phyloP scores from a whole-genome alignment of 2,888 invertebrate species.

The Hemistola chrysoprasaria region DNA sequence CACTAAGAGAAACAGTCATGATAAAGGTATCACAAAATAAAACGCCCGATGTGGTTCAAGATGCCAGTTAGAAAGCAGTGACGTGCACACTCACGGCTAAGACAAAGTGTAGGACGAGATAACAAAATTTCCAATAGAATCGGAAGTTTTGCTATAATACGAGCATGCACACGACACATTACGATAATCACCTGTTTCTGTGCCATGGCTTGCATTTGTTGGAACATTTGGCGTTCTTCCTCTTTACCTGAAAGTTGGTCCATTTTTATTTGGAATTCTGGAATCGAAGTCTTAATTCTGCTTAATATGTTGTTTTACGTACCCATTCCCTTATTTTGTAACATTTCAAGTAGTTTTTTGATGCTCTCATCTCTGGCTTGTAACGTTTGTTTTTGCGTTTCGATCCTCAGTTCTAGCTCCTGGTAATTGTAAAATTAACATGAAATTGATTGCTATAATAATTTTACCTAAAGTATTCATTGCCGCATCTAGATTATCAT shows the following conservation, averaged over 20 bases:
- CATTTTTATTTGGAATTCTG: conserved; percentile 5
- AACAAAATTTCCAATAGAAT: conserved; percentile 52
- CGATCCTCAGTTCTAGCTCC: conserved; percentile 97
- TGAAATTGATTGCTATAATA: neutral
- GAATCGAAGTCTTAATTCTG: conserved; percentile 62
- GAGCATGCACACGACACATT: conserved; percentile 43
- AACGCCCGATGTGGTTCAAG: conserved; percentile 76
- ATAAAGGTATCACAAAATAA: conserved; percentile 82
- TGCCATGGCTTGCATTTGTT: conserved; percentile 98
- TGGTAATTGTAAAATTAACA: conserved; percentile 59
- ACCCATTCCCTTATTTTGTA: conserved; percentile 98
- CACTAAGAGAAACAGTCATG: conserved; percentile 80
- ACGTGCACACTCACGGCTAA: conserved; percentile 66
- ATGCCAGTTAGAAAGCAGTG: conserved; percentile 66
- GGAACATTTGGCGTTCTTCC: conserved; percentile 97
- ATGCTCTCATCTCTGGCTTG: conserved; percentile 98
- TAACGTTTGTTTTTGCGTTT: conserved; percentile 98
- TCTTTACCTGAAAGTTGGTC: conserved; percentile 90
- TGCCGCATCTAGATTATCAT: too few relatives aligned
- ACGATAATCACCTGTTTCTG: conserved; percentile 93
- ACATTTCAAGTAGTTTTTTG: conserved; percentile 98
- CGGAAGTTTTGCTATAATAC: conserved; percentile 46
- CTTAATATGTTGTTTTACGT: conserved; percentile 62
- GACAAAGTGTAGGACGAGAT: conserved; percentile 53
- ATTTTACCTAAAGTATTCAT: too few relatives aligned